These are phyloP conservation scores for Helicoverpa zea DNA, from an alignment of 1,140 invertebrate genomes.

Conservation along the genomic window DNA sequence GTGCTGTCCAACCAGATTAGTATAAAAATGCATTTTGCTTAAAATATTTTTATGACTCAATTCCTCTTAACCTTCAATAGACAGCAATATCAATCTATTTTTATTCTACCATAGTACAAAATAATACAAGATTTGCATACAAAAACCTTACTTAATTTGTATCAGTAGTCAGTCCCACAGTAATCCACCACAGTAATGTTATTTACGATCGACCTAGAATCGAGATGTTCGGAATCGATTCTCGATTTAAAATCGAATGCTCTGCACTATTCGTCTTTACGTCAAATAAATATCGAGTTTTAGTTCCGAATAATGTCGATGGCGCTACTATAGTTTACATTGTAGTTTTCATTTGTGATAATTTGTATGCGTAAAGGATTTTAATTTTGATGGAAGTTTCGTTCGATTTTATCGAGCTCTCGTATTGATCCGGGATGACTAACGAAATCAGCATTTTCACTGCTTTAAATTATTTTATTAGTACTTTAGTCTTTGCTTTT, in stretches of 20 bases:
- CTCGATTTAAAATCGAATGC: slow-evolving; percentile 40
- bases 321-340: slow-evolving; percentile 14
- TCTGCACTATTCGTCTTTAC: slow-evolving; percentile 37
- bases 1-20: too few species aligned
- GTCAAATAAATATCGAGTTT: slow-evolving; percentile 47
- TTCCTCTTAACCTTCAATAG: neutral
- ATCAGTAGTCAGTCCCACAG: slow-evolving; percentile 31
- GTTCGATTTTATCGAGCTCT: neutral
- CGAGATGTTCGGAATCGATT: slow-evolving; percentile 38
- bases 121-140: slow-evolving; percentile 42
- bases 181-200: slow-evolving; percentile 33
- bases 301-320: slow-evolving; percentile 46
- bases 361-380: slow-evolving; percentile 39
- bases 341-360: slow-evolving; percentile 3
- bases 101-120: neutral
- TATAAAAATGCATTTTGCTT: too few species aligned
- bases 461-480: too few species aligned
- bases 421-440: slow-evolving; percentile 2
- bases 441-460: neutral
- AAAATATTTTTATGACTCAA: neutral
- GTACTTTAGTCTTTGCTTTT: too few species aligned
- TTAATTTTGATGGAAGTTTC: neutral
- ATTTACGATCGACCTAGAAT: slow-evolving; percentile 41
- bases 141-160: slow-evolving; percentile 29
- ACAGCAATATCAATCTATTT: neutral